Evolutionary conservation across 2,888 invertebrate genomes (phyloP).

Genomic region (Aphelenchoides bicaudatus): DNA sequence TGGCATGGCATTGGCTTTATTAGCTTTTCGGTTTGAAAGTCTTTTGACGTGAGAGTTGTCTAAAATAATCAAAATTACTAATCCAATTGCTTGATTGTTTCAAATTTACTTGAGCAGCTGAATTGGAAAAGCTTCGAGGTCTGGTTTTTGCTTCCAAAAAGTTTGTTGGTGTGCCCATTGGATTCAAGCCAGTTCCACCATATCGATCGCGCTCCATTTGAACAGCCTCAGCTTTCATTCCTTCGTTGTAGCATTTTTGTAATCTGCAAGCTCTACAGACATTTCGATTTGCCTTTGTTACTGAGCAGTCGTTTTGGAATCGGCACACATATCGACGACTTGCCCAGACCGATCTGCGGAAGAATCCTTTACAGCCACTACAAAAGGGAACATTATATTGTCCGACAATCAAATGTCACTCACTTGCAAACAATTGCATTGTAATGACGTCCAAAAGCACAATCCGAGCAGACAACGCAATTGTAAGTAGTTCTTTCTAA

Average conservation of each 20-base stretch:
- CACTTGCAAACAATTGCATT: conserved; percentile 1
- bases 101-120: conserved; percentile 1
- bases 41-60: background rate
- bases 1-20: conserved; percentile 1
- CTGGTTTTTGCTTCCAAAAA: too few species aligned
- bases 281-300: conserved; percentile 36
- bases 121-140: background rate
- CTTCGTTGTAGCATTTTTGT: conserved; percentile 11
- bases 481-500: background rate
- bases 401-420: background rate
- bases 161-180: too few species aligned
- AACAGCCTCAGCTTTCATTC: conserved; percentile 21
- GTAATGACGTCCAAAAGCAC: background rate
- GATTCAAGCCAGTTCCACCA: background rate
- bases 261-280: conserved; percentile 21
- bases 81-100: background rate
- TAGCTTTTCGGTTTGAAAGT: background rate
- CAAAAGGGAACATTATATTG: background rate
- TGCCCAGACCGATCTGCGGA: conserved; percentile 43
- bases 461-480: conserved; percentile 6
- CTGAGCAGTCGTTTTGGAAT: conserved; percentile 51
- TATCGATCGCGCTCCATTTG: conserved; percentile 19
- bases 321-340: conserved; percentile 50
- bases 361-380: conserved; percentile 26
- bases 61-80: background rate